Conservation (phyloP, 2,888 invertebrate species). For the Cyrtodaria siliqua region DNA sequence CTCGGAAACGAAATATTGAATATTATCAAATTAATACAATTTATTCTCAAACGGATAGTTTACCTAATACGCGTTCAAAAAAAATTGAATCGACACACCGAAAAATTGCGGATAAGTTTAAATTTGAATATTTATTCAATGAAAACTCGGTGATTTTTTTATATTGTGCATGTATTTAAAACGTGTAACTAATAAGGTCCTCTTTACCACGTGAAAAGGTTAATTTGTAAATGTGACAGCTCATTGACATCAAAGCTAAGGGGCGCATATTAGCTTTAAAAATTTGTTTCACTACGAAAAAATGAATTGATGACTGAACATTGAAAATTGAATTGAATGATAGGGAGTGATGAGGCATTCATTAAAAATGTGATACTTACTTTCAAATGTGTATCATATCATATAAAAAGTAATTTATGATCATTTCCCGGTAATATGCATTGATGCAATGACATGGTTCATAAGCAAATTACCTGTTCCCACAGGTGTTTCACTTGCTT, state of each 20-base stretch:
- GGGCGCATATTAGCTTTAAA: conserved; percentile 21
- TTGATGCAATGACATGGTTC: too few relatives aligned
- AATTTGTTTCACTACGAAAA: too few relatives aligned
- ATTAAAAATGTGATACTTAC: background rate
- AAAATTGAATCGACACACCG: conserved; percentile 2
- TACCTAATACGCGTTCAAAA: too few relatives aligned
- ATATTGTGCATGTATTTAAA: background rate
- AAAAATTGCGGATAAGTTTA: conserved; percentile 15
- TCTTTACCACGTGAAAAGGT: conserved; percentile 2
- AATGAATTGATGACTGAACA: background rate
- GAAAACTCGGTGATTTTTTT: background rate
- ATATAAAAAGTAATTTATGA: conserved; percentile 26
- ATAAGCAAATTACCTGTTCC: too few relatives aligned
- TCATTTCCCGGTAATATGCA: conserved; percentile 1
- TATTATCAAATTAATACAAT: conserved; percentile 35
- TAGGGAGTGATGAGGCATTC: conserved; percentile 8
- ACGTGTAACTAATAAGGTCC: background rate
- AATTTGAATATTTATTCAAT: conserved; percentile 29
- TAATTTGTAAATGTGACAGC: conserved; percentile 14
- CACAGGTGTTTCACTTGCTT: too few relatives aligned
- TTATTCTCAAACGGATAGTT: conserved; percentile 20
- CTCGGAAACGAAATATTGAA: conserved; percentile 26
- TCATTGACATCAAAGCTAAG: conserved; percentile 26
- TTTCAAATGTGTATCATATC: conserved; percentile 15
- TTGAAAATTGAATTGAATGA: conserved; percentile 16